A percentile compares a stretch with the other conserved stretches of the same genome.
Evolutionary conservation across 2,113 vertebrate genomes (phyloP).

Genomic region (Charadrius vociferus): DNA sequence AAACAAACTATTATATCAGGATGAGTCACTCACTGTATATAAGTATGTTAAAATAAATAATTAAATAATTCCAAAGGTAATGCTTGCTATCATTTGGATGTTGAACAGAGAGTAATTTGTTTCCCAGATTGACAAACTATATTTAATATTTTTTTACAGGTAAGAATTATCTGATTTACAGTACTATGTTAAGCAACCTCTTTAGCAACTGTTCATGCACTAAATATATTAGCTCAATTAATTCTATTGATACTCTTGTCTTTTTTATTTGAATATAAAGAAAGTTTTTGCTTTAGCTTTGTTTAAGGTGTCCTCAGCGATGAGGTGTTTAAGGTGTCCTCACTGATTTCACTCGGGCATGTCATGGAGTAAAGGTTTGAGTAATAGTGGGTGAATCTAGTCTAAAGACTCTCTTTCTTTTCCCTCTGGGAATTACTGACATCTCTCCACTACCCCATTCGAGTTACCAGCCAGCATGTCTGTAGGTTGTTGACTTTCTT

Average conservation of each 20-base stretch:
- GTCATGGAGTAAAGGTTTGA: neutral
- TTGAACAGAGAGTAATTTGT: neutral
- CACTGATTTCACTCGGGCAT: neutral
- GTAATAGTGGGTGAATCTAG: neutral
- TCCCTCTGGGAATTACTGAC: neutral
- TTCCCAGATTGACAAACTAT: neutral
- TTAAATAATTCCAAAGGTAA: constrained; percentile 15
- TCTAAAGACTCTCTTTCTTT: neutral
- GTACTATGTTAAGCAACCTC: neutral
- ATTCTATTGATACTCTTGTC: neutral
- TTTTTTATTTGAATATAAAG: neutral
- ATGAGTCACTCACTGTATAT: neutral
- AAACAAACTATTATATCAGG: neutral
- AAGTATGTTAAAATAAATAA: constrained; percentile 33
- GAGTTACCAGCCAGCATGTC: neutral
- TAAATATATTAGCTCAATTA: neutral
- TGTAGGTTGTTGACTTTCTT: neutral
- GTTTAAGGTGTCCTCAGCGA: neutral
- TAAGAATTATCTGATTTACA: neutral
- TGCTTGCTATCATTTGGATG: neutral
- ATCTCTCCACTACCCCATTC: neutral
- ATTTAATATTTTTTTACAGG: neutral
- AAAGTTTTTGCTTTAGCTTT: neutral
- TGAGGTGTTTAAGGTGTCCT: neutral
- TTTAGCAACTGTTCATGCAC: neutral